Evolutionary conservation across 1,140 invertebrate genomes (phyloP).

Genomic region (Drosophila lacteicornis): DNA sequence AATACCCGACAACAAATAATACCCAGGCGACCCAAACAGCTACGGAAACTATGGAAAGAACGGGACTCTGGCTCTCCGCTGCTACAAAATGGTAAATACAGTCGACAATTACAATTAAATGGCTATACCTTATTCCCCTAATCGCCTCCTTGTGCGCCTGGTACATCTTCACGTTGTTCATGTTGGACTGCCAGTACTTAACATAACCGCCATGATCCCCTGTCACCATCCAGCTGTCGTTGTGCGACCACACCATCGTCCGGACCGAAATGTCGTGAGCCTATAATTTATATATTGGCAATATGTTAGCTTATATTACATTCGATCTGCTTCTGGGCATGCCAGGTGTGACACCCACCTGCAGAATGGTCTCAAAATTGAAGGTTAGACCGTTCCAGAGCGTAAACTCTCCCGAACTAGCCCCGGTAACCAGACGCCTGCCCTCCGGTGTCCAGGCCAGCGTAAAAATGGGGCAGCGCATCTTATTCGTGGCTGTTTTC

Average conservation of each 20-base stretch:
- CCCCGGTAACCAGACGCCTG: constrained; percentile 97
- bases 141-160: constrained; percentile 99
- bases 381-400: constrained; percentile 99
- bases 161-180: constrained; percentile 99
- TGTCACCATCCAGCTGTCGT: constrained; percentile 99
- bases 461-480: constrained; percentile 99
- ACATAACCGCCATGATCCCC: constrained; percentile 99
- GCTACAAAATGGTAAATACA: constrained; percentile 73
- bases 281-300: constrained; percentile 86
- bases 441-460: constrained; percentile 99
- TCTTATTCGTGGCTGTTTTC: constrained; percentile 99
- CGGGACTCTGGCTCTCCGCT: constrained; percentile 23
- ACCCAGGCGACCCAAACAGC: constrained; percentile 19
- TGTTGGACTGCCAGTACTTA: constrained; percentile 99
- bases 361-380: constrained; percentile 99
- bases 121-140: constrained; percentile 96
- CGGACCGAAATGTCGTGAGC: constrained; percentile 99
- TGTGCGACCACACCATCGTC: constrained; percentile 99
- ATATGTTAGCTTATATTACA: neutral
- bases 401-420: constrained; percentile 99
- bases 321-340: neutral
- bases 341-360: constrained; percentile 87
- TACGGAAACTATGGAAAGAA: constrained; percentile 14
- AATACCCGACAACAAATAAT: constrained; percentile 3
- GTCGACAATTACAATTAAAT: constrained; percentile 69